Evolutionary conservation across 2,797 vertebrate species (phyloP).

Genomic region (Rhinoraja longicauda): DNA sequence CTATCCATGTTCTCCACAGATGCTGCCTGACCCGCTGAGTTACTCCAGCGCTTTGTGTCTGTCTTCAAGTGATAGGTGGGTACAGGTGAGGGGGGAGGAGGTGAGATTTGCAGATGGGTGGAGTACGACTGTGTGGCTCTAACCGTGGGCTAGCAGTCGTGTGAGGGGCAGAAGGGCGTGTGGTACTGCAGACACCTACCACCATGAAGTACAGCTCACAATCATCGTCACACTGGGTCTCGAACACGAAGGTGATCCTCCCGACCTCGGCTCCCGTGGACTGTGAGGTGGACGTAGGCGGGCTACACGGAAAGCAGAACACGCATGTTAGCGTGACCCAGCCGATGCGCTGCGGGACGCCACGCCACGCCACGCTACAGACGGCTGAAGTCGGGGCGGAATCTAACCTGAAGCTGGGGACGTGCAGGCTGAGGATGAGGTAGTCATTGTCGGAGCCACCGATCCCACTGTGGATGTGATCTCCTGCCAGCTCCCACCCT

Average conservation of each 20-base stretch:
- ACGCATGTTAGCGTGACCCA: neutral
- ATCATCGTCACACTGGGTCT: constrained; percentile 77
- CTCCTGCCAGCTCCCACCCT: constrained; percentile 95
- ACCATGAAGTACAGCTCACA: constrained; percentile 97
- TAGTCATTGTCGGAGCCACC: constrained; percentile 94
- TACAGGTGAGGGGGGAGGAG: too few species aligned
- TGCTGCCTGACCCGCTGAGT: too few species aligned
- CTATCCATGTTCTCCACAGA: too few species aligned
- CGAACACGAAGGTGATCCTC: constrained; percentile 89
- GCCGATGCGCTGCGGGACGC: too few species aligned
- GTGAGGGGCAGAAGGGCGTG: neutral
- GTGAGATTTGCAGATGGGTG: too few species aligned
- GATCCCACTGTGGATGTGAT: constrained; percentile 80
- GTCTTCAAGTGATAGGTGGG: too few species aligned
- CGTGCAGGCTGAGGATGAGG: constrained; percentile 84
- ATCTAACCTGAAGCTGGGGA: constrained; percentile 90
- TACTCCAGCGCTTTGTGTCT: too few species aligned
- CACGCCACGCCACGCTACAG: too few species aligned
- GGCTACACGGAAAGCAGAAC: constrained; percentile 55
- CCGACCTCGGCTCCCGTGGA: constrained; percentile 74
- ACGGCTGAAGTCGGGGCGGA: too few species aligned
- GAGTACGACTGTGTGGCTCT: too few species aligned
- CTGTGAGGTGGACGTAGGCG: constrained; percentile 75
- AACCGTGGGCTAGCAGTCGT: too few species aligned
- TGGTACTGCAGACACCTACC: constrained; percentile 60